Percentiles rank a stretch among this genome's conserved stretches.
Conservation (phyloP, 2,113 vertebrate species). For the Psilopsiagon aurifrons region DNA sequence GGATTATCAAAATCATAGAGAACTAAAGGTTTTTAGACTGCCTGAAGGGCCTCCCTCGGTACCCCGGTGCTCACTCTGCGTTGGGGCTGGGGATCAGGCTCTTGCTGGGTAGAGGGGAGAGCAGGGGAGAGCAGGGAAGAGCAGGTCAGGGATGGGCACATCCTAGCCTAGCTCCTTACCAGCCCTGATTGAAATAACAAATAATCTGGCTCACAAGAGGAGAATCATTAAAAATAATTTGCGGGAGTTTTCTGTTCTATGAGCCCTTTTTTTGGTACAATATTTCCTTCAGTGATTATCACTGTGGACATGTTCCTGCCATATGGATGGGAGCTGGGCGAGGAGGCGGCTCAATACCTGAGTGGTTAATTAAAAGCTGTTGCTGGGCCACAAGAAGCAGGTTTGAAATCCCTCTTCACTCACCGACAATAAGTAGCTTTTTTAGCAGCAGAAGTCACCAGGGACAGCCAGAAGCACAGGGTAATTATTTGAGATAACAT, state of each 20-base stretch:
- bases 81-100: conserved; percentile 38
- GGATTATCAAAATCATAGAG: conserved; percentile 53
- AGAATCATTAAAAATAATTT: conserved; percentile 99
- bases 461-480: conserved; percentile 92
- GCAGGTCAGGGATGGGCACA: conserved; percentile 75
- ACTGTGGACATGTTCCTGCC: conserved; percentile 88
- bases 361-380: conserved; percentile 99
- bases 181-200: conserved; percentile 82
- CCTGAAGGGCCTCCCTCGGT: conserved; percentile 41
- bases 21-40: conserved; percentile 17
- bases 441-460: conserved; percentile 84
- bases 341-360: conserved; percentile 93
- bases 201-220: conserved; percentile 84
- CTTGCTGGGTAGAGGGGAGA: conserved; percentile 42
- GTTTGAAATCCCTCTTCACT: conserved; percentile 90
- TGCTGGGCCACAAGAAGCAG: conserved; percentile 92
- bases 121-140: conserved; percentile 8
- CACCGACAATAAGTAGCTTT: conserved; percentile 86
- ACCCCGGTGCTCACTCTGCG: conserved; percentile 47
- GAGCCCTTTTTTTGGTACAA: conserved; percentile 85
- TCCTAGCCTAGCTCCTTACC: not conserved
- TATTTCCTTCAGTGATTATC: conserved; percentile 92
- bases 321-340: conserved; percentile 91
- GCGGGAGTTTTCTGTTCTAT: conserved; percentile 87
- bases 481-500: conserved; percentile 98